These are phyloP conservation scores for crab-eating macaque (Macaca fascicularis) DNA, from an alignment of 2,113 vertebrate genomes.

Conservation along the genomic window DNA sequence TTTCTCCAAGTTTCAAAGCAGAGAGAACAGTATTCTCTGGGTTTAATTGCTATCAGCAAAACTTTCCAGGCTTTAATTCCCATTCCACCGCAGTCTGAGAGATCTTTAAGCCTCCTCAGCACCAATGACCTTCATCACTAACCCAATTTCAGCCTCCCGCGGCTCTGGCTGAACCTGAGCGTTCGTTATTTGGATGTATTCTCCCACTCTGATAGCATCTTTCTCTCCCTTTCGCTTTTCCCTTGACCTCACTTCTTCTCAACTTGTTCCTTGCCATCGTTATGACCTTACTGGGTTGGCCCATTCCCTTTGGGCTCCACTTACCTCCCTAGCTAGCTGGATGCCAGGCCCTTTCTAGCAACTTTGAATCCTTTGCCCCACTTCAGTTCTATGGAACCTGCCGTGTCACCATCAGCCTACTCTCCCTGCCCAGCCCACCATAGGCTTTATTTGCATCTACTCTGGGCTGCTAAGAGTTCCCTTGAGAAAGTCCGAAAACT, in stretches of 20 bases:
- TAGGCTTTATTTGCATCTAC: background rate
- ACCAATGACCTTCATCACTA: background rate
- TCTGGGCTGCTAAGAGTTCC: background rate
- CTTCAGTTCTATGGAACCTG: background rate
- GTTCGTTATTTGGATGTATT: background rate
- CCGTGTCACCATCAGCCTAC: background rate
- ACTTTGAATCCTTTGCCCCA: background rate
- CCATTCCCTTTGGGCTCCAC: background rate
- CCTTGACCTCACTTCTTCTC: background rate
- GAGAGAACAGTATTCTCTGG: background rate
- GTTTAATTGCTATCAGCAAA: background rate
- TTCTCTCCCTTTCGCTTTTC: too few species aligned
- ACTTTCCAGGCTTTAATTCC: background rate
- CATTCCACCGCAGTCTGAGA: background rate
- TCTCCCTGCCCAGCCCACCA: background rate
- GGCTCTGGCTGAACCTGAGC: background rate
- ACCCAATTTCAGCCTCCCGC: background rate
- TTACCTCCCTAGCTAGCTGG: background rate
- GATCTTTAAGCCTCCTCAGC: background rate
- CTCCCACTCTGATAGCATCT: background rate
- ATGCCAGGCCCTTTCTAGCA: background rate
- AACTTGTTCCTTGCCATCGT: background rate
- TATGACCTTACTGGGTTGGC: background rate
- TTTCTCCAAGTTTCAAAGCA: constrained; percentile 1
- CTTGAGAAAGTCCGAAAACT: background rate